Percentiles rank a stretch among this genome's conserved stretches.
Conservation (phyloP, 2,888 invertebrate genomes). For the Ectemnius continuus region DNA sequence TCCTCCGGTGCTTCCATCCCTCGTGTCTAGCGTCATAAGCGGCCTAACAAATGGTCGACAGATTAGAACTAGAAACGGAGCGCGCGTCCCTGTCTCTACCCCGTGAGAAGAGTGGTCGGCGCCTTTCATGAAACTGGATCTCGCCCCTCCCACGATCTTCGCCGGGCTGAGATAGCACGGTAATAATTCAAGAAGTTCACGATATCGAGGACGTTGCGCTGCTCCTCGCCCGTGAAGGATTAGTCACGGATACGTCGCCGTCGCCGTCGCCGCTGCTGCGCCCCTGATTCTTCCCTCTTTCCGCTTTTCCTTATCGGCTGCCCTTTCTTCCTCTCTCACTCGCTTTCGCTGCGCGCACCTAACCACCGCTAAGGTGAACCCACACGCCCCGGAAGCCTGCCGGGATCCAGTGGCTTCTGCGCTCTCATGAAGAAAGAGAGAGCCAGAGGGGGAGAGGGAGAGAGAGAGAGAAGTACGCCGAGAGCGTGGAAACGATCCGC, state of each 20-base stretch:
- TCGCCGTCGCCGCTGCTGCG: no score
- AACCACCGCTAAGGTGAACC: conserved; percentile 37
- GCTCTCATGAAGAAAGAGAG: conserved; percentile 6
- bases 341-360: conserved; percentile 19
- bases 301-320: conserved; percentile 7
- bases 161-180: conserved; percentile 71
- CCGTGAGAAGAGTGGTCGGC: conserved; percentile 63
- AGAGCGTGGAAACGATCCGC: conserved; percentile 54
- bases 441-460: no score
- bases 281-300: conserved; percentile 34
- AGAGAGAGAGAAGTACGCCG: conserved; percentile 4
- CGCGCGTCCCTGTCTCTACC: conserved; percentile 35
- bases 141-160: conserved; percentile 67
- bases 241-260: conserved; percentile 67
- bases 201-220: conserved; percentile 64
- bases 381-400: conserved; percentile 36
- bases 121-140: conserved; percentile 77
- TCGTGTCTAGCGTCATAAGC: conserved; percentile 68
- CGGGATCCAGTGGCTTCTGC: conserved; percentile 28
- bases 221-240: conserved; percentile 64
- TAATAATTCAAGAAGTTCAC: conserved; percentile 74
- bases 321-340: conserved; percentile 6
- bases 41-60: conserved; percentile 75
- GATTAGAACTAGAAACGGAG: conserved; percentile 73
- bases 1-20: conserved; percentile 42